phyloP scores from a whole-genome alignment of 2,797 vertebrate genomes.

The Sciaenops ocellatus region DNA sequence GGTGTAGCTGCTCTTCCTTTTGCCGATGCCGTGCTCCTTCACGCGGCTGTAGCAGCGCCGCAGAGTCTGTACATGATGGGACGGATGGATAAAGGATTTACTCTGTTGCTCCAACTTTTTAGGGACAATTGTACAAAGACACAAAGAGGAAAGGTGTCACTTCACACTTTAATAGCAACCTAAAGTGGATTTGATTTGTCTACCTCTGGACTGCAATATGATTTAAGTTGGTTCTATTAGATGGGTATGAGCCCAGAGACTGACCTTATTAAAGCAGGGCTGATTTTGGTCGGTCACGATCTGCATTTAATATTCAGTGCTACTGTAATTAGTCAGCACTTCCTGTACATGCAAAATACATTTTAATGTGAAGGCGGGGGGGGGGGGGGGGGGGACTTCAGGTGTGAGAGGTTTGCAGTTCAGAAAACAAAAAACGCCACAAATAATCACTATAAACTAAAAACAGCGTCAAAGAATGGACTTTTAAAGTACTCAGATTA shows the following conservation, averaged over 20 bases:
- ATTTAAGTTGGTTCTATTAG: neutral
- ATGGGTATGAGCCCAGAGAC: neutral
- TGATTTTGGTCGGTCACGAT: too few species aligned
- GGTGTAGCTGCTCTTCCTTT: constrained; percentile 99
- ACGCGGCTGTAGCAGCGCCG: constrained; percentile 98
- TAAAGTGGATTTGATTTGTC: too few species aligned
- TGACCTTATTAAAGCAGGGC: neutral
- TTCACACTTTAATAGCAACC: neutral
- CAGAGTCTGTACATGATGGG: constrained; percentile 87
- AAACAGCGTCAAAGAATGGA: neutral
- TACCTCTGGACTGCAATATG: neutral
- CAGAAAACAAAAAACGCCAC: too few species aligned
- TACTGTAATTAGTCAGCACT: neutral
- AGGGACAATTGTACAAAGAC: neutral
- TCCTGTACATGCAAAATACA: neutral
- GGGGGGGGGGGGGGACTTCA: too few species aligned
- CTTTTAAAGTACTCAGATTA: neutral
- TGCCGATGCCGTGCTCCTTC: constrained; percentile 98
- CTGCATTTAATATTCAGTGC: neutral
- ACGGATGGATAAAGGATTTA: neutral
- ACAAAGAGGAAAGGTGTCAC: neutral
- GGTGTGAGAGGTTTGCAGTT: neutral
- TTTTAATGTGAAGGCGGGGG: neutral
- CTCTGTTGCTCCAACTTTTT: neutral
- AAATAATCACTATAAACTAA: too few species aligned